These are phyloP conservation scores for Stichopus chloronotus DNA, from an alignment of 35 echinoderm and acorn worm species.

Conservation along the genomic window DNA sequence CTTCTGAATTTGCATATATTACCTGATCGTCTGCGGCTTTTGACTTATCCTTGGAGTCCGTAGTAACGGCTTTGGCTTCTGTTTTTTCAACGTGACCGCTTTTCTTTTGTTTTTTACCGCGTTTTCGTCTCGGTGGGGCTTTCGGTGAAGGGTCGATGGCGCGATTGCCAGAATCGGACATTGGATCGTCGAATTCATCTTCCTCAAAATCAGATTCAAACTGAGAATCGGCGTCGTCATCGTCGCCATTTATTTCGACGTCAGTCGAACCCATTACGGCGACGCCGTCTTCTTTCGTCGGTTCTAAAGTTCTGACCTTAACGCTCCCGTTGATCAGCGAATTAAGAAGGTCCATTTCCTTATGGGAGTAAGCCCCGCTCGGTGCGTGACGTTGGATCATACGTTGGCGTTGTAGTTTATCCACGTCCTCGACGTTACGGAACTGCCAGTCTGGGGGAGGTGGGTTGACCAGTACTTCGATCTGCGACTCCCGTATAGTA, in stretches of 20 bases:
- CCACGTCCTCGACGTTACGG: constrained; percentile 46
- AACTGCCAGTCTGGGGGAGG: constrained; percentile 58
- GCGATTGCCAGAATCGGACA: constrained; percentile 44
- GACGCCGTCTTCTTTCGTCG: neutral
- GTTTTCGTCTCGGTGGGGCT: constrained; percentile 46
- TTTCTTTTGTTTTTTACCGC: neutral
- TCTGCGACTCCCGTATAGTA: constrained; percentile 12
- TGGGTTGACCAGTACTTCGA: constrained; percentile 52
- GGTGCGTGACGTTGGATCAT: constrained; percentile 29
- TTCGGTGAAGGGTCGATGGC: constrained; percentile 25
- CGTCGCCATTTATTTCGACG: neutral
- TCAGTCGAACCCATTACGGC: neutral
- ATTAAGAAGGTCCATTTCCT: constrained; percentile 48
- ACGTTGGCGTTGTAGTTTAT: neutral
- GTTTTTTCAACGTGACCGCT: neutral
- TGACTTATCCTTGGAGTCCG: neutral
- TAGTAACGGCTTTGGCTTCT: neutral
- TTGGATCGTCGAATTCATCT: constrained; percentile 52
- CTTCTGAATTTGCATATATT: neutral
- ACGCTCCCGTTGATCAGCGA: constrained; percentile 41
- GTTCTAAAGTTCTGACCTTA: constrained; percentile 30
- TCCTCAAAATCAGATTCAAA: constrained; percentile 64
- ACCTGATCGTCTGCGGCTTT: neutral
- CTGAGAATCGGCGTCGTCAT: constrained; percentile 52
- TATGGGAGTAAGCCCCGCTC: constrained; percentile 35